Conservation (phyloP, 2,888 invertebrate genomes). For the Homarus gammarus region DNA sequence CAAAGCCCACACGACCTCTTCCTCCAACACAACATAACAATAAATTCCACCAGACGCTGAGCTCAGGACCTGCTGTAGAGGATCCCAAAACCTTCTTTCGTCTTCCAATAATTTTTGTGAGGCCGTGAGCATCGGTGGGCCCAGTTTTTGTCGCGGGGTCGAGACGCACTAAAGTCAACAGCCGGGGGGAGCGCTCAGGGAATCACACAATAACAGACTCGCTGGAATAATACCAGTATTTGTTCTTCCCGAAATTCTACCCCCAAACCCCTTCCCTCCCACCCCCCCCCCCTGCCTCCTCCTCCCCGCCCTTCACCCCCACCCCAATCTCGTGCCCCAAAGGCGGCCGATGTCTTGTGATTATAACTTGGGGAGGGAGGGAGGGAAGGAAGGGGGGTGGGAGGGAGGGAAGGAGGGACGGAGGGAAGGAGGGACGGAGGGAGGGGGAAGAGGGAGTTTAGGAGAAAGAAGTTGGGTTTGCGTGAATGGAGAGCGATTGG, state of each 20-base stretch:
- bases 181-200: conserved; percentile 32
- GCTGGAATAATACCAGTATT: conserved; percentile 47
- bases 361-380: conserved; percentile 27
- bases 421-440: too few species aligned
- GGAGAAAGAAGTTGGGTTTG: too few species aligned
- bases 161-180: conserved; percentile 33
- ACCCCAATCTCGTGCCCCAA: conserved; percentile 4
- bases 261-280: background rate
- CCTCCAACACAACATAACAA: background rate
- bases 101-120: background rate
- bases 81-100: conserved; percentile 35
- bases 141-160: conserved; percentile 17
- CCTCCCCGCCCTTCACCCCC: too few species aligned
- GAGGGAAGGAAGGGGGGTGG: too few species aligned
- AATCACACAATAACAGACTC: conserved; percentile 46
- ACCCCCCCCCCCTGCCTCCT: background rate
- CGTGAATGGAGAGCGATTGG: background rate
- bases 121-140: conserved; percentile 16
- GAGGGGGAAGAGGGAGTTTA: too few species aligned
- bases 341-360: conserved; percentile 35
- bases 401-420: too few species aligned
- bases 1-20: background rate
- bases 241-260: conserved; percentile 44
- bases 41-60: background rate
- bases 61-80: too few species aligned